A percentile compares a stretch with the other conserved stretches of the same genome.
phyloP scores from a whole-genome alignment of 2,113 vertebrate genomes.

The Lasiurus cinereus region DNA sequence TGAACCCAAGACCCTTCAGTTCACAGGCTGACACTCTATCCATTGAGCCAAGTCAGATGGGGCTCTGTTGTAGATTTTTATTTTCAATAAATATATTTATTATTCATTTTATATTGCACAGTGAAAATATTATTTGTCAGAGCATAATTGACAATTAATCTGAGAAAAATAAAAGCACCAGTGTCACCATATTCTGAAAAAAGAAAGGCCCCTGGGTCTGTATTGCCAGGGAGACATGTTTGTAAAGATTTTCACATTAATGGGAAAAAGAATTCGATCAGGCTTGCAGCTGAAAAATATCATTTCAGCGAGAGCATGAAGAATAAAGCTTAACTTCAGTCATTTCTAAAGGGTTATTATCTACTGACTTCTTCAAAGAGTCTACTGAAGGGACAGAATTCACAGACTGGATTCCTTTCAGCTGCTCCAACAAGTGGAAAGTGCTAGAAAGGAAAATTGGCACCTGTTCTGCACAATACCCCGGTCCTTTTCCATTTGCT shows the following conservation, averaged over 20 bases:
- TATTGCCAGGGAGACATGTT: constrained; percentile 17
- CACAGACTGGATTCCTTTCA: constrained; percentile 87
- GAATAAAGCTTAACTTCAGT: constrained; percentile 84
- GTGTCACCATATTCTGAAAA: constrained; percentile 58
- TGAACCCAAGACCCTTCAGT: no score
- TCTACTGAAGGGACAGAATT: constrained; percentile 84
- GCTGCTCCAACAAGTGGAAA: constrained; percentile 85
- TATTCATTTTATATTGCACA: background rate
- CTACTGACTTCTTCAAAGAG: constrained; percentile 85
- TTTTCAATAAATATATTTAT: constrained; percentile 24
- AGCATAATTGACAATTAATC: constrained; percentile 12
- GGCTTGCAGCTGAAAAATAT: constrained; percentile 83
- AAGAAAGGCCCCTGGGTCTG: constrained; percentile 34
- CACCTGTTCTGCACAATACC: constrained; percentile 86
- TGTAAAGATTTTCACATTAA: constrained; percentile 78
- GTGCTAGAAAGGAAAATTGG: constrained; percentile 87
- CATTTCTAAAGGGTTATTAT: constrained; percentile 87
- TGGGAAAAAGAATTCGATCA: constrained; percentile 67
- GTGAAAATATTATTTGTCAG: constrained; percentile 21
- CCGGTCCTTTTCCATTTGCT: constrained; percentile 79
- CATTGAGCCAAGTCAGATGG: no score
- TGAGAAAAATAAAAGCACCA: constrained; percentile 53
- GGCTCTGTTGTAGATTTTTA: background rate
- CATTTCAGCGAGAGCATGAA: constrained; percentile 80
- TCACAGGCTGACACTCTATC: no score